phyloP scores from a whole-genome alignment of 1,140 invertebrate species.

The Drosophila persimilis region DNA sequence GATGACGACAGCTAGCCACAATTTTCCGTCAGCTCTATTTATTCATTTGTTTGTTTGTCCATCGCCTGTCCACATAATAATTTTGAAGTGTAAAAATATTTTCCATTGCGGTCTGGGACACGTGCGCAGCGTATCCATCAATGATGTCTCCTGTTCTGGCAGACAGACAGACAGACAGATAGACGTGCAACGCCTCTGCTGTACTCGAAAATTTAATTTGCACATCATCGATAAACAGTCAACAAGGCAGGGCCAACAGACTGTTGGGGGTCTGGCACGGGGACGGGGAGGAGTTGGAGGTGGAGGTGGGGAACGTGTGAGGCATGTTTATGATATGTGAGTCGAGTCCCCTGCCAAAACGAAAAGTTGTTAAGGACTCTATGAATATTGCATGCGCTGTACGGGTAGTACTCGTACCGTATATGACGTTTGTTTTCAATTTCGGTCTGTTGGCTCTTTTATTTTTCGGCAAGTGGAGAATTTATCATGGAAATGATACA shows the following conservation, averaged over 20 bases:
- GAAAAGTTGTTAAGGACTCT: constrained; percentile 45
- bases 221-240: constrained; percentile 75
- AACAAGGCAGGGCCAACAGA: constrained; percentile 14
- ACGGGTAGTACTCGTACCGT: background rate
- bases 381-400: constrained; percentile 40
- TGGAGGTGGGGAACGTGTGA: constrained; percentile 24
- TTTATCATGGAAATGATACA: constrained; percentile 8
- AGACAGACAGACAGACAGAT: constrained; percentile 17
- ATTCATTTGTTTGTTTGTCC: constrained; percentile 62
- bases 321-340: constrained; percentile 54
- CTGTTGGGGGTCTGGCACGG: background rate
- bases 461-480: constrained; percentile 1
- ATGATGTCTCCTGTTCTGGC: constrained; percentile 30
- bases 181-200: constrained; percentile 16
- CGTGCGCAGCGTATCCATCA: constrained; percentile 70
- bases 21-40: constrained; percentile 51
- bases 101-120: constrained; percentile 68
- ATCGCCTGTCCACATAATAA: constrained; percentile 57
- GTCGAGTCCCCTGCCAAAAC: constrained; percentile 37
- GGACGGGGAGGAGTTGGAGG: background rate
- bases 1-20: constrained; percentile 37
- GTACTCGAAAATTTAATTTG: constrained; percentile 69
- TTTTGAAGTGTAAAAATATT: constrained; percentile 74
- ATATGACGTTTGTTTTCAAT: constrained; percentile 29
- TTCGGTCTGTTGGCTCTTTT: constrained; percentile 6